These are phyloP conservation scores for Chrysotoxum bicinctum DNA, from an alignment of 2,888 invertebrate genomes.

Conservation along the genomic window DNA sequence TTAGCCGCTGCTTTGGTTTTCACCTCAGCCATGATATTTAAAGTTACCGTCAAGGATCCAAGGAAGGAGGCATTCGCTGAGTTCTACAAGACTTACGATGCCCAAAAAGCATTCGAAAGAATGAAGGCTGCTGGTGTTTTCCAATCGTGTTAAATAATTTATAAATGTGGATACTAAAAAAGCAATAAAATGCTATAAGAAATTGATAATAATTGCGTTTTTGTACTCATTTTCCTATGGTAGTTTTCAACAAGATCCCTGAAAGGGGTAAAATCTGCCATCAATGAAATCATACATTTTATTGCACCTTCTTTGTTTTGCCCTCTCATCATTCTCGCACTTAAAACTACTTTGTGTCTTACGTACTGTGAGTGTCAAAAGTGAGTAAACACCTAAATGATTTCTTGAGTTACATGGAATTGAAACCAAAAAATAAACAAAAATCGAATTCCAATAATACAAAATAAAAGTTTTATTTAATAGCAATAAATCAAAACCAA, in stretches of 20 bases:
- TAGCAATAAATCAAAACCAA: too few species aligned
- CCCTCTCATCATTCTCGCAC: not conserved
- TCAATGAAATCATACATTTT: not conserved
- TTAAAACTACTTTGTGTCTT: not conserved
- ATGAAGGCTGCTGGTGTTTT: conserved; percentile 81
- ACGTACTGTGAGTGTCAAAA: too few species aligned
- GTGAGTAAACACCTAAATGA: too few species aligned
- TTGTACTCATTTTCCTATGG: not conserved
- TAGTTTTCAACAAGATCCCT: not conserved
- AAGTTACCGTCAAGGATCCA: conserved; percentile 83
- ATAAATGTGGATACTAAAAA: conserved; percentile 31
- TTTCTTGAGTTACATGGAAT: too few species aligned
- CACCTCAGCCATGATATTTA: conserved; percentile 81
- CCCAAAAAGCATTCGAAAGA: conserved; percentile 80
- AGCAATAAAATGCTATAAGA: conserved; percentile 23
- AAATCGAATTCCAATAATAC: too few species aligned
- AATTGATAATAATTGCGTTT: not conserved
- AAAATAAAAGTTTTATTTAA: too few species aligned
- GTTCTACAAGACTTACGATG: conserved; percentile 85
- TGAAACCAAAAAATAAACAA: too few species aligned
- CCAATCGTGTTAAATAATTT: conserved; percentile 80
- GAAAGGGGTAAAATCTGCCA: not conserved
- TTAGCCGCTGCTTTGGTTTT: conserved; percentile 82
- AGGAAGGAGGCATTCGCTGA: conserved; percentile 86
- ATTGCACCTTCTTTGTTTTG: not conserved